These are phyloP conservation scores for Procambarus clarkii DNA, from an alignment of 1,140 invertebrate genomes.

Conservation along the genomic window DNA sequence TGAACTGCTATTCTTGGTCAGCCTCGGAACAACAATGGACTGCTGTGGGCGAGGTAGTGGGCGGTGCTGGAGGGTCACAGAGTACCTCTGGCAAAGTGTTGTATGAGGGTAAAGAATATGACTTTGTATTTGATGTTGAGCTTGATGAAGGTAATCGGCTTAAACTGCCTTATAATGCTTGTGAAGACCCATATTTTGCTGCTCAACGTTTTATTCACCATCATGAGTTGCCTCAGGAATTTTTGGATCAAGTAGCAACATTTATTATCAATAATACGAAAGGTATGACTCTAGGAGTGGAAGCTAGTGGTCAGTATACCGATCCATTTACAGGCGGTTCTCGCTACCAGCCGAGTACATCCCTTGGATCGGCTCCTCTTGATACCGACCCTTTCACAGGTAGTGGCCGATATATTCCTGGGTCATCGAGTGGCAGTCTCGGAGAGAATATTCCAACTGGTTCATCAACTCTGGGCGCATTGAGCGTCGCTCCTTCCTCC, in stretches of 20 bases:
- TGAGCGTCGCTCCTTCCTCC: slow-evolving; percentile 60
- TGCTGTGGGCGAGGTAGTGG: slow-evolving; percentile 92
- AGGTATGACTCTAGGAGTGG: slow-evolving; percentile 69
- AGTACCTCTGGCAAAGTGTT: slow-evolving; percentile 83
- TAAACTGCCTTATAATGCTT: slow-evolving; percentile 93
- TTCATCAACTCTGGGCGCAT: slow-evolving; percentile 36
- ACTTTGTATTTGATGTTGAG: slow-evolving; percentile 96
- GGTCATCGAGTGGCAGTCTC: neutral
- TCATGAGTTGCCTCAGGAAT: slow-evolving; percentile 89
- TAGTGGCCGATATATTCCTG: slow-evolving; percentile 62
- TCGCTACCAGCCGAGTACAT: slow-evolving; percentile 37
- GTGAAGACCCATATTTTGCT: slow-evolving; percentile 82
- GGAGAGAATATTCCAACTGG: slow-evolving; percentile 25
- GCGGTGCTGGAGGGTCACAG: slow-evolving; percentile 83
- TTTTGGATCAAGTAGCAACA: slow-evolving; percentile 95
- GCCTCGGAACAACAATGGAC: slow-evolving; percentile 84
- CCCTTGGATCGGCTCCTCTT: neutral
- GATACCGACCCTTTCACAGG: slow-evolving; percentile 76
- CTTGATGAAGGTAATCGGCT: slow-evolving; percentile 92
- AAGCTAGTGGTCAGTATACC: slow-evolving; percentile 14
- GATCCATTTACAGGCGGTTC: slow-evolving; percentile 65
- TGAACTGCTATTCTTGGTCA: slow-evolving; percentile 82
- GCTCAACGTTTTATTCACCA: slow-evolving; percentile 83
- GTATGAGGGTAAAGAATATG: slow-evolving; percentile 91
- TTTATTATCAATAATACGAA: slow-evolving; percentile 92